Percentiles rank a stretch among this genome's conserved stretches.
These are phyloP conservation scores for Corythornis vintsioides DNA, from an alignment of 2,113 vertebrate species.

Conservation along the genomic window DNA sequence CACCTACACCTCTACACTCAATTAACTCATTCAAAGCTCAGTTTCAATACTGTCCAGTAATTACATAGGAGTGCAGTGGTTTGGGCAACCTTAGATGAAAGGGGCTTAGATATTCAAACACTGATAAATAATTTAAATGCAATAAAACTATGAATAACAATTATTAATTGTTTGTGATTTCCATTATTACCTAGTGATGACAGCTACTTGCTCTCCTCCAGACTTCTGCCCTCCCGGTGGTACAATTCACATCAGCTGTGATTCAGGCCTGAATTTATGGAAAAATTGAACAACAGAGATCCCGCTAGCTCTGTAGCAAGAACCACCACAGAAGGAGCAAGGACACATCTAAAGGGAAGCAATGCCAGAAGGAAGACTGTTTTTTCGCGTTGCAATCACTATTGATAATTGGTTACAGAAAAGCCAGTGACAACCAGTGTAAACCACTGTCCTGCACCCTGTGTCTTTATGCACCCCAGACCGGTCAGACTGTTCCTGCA, in stretches of 20 bases:
- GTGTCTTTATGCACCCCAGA: neutral
- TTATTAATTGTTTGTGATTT: neutral
- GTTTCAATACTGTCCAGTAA: neutral
- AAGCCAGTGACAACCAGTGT: neutral
- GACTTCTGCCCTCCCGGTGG: neutral
- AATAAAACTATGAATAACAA: neutral
- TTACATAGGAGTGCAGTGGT: neutral
- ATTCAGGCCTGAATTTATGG: neutral
- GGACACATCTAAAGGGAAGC: neutral
- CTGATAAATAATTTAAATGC: neutral
- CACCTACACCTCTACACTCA: slow-evolving; percentile 37
- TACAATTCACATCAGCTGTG: neutral
- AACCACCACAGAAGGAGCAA: accelerated
- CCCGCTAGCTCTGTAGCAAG: neutral
- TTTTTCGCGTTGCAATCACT: neutral
- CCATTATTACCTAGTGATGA: neutral
- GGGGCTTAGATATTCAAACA: neutral
- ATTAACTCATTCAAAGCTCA: slow-evolving; percentile 13
- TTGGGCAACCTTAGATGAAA: neutral
- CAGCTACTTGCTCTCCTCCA: neutral
- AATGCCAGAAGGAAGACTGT: neutral
- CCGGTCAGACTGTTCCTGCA: neutral
- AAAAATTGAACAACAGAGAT: neutral
- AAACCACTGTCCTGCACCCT: neutral
- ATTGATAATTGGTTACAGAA: neutral